Evolutionary conservation across 1,140 invertebrate genomes (phyloP).

Genomic region (Whitmania pigra): DNA sequence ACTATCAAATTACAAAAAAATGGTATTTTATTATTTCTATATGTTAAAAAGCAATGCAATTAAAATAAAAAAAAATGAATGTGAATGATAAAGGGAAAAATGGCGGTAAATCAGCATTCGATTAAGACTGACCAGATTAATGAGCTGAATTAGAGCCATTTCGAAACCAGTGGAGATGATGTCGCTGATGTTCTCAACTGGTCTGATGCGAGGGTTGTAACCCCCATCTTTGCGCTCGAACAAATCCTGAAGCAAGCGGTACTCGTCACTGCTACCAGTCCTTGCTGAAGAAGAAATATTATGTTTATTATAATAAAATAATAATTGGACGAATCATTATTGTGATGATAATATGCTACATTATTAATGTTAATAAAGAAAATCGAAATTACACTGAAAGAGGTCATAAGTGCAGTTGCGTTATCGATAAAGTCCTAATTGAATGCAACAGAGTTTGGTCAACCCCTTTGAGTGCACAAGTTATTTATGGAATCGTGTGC

Average conservation of each 20-base stretch:
- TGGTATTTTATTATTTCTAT: neutral
- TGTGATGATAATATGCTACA: neutral
- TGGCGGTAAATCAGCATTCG: neutral
- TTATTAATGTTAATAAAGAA: too few relatives aligned
- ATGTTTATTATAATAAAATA: too few relatives aligned
- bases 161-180: conserved; percentile 16
- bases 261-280: conserved; percentile 7
- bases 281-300: too few relatives aligned
- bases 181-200: conserved; percentile 9
- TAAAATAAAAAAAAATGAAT: neutral
- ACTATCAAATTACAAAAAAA: too few relatives aligned
- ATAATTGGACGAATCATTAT: too few relatives aligned
- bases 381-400: too few relatives aligned
- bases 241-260: conserved; percentile 17
- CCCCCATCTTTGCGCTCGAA: conserved; percentile 13
- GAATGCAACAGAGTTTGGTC: too few relatives aligned
- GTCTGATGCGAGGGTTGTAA: conserved; percentile 14
- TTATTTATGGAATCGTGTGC: too few relatives aligned
- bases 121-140: conserved; percentile 7
- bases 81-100: neutral
- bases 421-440: too few relatives aligned
- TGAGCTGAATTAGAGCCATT: conserved; percentile 20
- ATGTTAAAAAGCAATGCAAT: too few relatives aligned
- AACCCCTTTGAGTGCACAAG: too few relatives aligned
- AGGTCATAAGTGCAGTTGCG: too few relatives aligned